Base-by-base conservation (phyloP, 2,797 vertebrate species). In the Coendou prehensilis region DNA sequence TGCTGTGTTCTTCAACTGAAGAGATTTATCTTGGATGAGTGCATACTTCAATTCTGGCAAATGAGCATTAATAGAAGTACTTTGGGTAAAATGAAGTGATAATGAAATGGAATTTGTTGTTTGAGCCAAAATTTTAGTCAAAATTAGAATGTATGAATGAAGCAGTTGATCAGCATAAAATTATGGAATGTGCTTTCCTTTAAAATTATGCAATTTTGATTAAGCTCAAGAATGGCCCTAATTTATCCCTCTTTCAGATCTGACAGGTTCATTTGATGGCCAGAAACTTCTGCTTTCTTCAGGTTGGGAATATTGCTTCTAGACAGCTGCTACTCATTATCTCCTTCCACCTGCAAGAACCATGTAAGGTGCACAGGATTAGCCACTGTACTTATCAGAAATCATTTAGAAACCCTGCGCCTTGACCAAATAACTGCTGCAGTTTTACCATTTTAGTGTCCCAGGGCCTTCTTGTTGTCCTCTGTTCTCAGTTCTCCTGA, bases 1-100 rank as follows among this genome's bases (percentile, higher is more conserved):
- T 78, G 57, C 45, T 92, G 10, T 86, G n/a, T 52, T 82, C 14
- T 76, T 97, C 30, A 13, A 30, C 56, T 71, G 52, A 89, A 11
- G 59, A 20, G 0, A 13, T 73, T 97, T 96, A 79, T 20, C 1
- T 73, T 96, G 89, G 41, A 37, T 97, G 93, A 91, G 30, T 86
- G 30, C n/a, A 56, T 37, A 64, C 73, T 93, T 84, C 15, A 64
- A 45, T 23, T 90, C 56, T 45, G 93, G 9, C 26, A 97, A 97
- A 95, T 89, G 9, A 73, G 15, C 10, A 1, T 91, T 56, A 94
- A 69, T 69, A 97, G 81, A 96, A 97, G 67, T 3, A 85, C 87
- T 90, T 94, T 50, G 75, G 59, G 28, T 95, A 92, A 97, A 97
- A 90, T 67, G 50, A 71, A 96, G 22, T 86, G 33, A 80, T 89